A percentile compares a stretch with the other conserved stretches of the same genome.
phyloP scores from a whole-genome alignment of 2,797 vertebrate species.

The Dicrostonyx torquatus region DNA sequence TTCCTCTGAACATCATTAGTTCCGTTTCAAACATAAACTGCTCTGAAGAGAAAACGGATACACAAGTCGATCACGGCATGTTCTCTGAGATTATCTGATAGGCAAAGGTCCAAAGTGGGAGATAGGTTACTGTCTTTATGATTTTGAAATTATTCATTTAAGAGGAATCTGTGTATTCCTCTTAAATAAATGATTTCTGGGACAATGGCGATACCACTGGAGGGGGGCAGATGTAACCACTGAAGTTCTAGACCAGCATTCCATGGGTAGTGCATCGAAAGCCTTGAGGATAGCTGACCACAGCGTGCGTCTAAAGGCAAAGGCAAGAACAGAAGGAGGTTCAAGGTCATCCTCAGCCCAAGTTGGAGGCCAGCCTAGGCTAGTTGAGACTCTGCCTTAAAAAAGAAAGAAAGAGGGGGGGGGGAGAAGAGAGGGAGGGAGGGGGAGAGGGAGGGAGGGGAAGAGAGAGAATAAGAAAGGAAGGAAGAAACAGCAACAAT shows the following conservation, averaged over 20 bases:
- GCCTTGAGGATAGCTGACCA: background rate
- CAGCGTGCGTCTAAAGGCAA: background rate
- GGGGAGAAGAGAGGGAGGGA: no score
- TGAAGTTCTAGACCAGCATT: background rate
- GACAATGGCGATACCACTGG: background rate
- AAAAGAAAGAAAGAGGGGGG: background rate
- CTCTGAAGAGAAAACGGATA: constrained; percentile 16
- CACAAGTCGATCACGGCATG: background rate
- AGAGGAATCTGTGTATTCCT: background rate
- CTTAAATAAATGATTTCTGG: constrained; percentile 13
- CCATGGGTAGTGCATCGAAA: background rate
- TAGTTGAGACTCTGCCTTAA: background rate
- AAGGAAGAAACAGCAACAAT: background rate
- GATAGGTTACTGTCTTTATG: background rate
- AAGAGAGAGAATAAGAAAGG: background rate
- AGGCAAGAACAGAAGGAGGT: background rate
- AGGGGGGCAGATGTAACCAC: background rate
- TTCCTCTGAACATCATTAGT: constrained; percentile 8
- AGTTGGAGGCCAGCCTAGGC: background rate
- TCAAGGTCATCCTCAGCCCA: background rate
- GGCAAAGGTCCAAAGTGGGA: constrained; percentile 23
- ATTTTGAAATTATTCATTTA: constrained; percentile 35
- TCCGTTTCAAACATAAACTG: constrained; percentile 38
- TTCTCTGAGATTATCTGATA: background rate
- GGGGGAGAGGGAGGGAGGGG: no score